These are phyloP conservation scores for Coleophora deauratella DNA, from an alignment of 2,888 invertebrate genomes.

Conservation along the genomic window DNA sequence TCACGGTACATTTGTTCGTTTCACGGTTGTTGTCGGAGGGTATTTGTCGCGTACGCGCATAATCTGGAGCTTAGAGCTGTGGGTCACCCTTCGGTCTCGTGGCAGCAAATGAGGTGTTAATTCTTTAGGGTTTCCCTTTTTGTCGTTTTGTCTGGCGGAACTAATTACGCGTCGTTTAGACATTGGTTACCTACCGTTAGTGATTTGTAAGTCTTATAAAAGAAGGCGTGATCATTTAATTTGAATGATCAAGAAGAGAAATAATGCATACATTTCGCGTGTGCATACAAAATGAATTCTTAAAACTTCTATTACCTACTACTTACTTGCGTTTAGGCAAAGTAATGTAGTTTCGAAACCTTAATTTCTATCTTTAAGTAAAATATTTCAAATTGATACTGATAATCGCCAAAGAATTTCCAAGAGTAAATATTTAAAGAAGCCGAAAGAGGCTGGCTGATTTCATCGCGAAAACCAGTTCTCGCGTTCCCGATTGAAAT, in stretches of 20 bases:
- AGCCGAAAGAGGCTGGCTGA: slow-evolving; percentile 18
- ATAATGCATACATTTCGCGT: too few species aligned
- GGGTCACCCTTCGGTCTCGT: slow-evolving; percentile 49
- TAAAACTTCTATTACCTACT: too few species aligned
- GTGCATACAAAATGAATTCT: too few species aligned
- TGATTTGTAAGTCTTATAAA: too few species aligned
- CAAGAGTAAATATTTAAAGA: slow-evolving; percentile 11
- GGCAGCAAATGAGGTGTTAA: slow-evolving; percentile 47
- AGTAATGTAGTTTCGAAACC: too few species aligned
- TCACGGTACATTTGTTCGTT: slow-evolving; percentile 15
- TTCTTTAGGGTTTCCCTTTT: slow-evolving; percentile 31
- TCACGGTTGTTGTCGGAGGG: slow-evolving; percentile 37
- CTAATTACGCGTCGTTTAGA: slow-evolving; percentile 25
- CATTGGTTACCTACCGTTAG: too few species aligned
- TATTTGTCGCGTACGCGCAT: slow-evolving; percentile 33
- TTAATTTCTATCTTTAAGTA: too few species aligned
- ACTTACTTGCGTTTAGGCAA: too few species aligned
- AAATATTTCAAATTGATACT: background rate
- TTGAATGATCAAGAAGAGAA: slow-evolving; percentile 5
- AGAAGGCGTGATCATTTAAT: too few species aligned
- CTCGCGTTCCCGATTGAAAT: slow-evolving; percentile 55
- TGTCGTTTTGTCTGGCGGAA: slow-evolving; percentile 16
- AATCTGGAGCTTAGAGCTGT: slow-evolving; percentile 32
- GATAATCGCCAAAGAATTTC: slow-evolving; percentile 1
- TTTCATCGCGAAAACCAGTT: slow-evolving; percentile 44